A percentile compares a stretch with the other conserved stretches of the same genome.
Evolutionary conservation across 1,140 invertebrate genomes (phyloP).

Genomic region (Drosophila aff.): DNA sequence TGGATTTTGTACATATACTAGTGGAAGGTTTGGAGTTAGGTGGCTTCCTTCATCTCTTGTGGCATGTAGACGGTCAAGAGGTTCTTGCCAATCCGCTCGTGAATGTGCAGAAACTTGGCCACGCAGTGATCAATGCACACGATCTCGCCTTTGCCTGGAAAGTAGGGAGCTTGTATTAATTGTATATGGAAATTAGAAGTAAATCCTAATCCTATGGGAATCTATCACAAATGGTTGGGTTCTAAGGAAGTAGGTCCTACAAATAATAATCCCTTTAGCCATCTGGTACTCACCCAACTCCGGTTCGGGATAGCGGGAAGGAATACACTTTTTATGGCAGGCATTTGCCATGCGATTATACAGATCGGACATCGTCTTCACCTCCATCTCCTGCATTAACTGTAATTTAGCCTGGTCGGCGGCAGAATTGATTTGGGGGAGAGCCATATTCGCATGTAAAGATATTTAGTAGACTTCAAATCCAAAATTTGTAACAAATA

Average conservation of each 20-base stretch:
- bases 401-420: conserved; percentile 95
- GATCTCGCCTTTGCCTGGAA: conserved; percentile 9
- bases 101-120: conserved; percentile 8
- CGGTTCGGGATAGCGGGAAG: conserved; percentile 95
- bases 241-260: too few species aligned
- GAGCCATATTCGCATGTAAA: conserved; percentile 72
- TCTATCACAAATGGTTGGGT: too few species aligned
- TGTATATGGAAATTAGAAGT: background rate
- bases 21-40: background rate
- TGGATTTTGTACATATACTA: too few species aligned
- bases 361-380: conserved; percentile 99
- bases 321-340: conserved; percentile 98
- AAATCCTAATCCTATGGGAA: background rate
- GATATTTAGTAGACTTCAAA: background rate
- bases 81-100: conserved; percentile 15
- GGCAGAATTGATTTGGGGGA: conserved; percentile 90
- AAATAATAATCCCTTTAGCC: background rate
- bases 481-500: background rate
- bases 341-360: conserved; percentile 96
- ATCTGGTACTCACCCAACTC: conserved; percentile 89
- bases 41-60: background rate
- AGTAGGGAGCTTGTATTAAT: background rate
- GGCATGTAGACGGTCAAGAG: conserved; percentile 9
- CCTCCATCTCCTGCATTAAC: conserved; percentile 96
- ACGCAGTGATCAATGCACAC: conserved; percentile 15